Evolutionary conservation across 1,140 invertebrate species (phyloP), one percentile per base, ranked within the genome.

Genomic region (Cotesia typhae): DNA sequence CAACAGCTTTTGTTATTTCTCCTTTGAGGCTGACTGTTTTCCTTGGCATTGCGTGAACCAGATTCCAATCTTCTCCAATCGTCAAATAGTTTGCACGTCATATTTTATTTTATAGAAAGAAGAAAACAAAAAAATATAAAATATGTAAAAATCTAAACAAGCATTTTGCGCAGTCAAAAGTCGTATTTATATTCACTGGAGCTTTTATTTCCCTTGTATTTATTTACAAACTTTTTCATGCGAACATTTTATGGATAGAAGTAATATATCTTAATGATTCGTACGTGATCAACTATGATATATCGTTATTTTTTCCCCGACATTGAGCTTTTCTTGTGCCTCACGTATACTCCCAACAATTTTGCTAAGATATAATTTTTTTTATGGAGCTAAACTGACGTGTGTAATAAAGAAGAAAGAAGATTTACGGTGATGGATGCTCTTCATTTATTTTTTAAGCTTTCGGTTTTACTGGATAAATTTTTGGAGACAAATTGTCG

Each of bases 261-360:
- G 61, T 61, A 65, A 71, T 71, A 71, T 65, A 65, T 71, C 70
- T 71, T 65, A 37, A 71, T 71, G 70, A 71, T 71, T 55, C 52
- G 5, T 52, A 57, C 28, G 65, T 63, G 61, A 71, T 28, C 28
- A 28, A 28, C 28, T 28, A 28, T 71, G 70, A 71, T 71, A 10
- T 66, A 71, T 71, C 52, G 52, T 61, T 28, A 41, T 55, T 64
- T 41, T 68, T 68, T 68, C 38, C 38, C 20, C 9, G 10, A 12
- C 37, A 60, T 12, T 55, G 6, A 36, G 60, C 47, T 63, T 71
- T 52, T n/a, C 17, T 47, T 38, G 28, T 35, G 35, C 9, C 41
- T 35, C 35, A 47, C 47, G 14, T 41, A 20, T 3, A 61, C 9
- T 28, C 20, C 12, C 17, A 28, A 59, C n/a, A 57, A 69, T 60